A percentile compares a stretch with the other conserved stretches of the same genome.
Conservation (phyloP, 2,888 invertebrate species). For the Sinohyriopsis cumingii region DNA sequence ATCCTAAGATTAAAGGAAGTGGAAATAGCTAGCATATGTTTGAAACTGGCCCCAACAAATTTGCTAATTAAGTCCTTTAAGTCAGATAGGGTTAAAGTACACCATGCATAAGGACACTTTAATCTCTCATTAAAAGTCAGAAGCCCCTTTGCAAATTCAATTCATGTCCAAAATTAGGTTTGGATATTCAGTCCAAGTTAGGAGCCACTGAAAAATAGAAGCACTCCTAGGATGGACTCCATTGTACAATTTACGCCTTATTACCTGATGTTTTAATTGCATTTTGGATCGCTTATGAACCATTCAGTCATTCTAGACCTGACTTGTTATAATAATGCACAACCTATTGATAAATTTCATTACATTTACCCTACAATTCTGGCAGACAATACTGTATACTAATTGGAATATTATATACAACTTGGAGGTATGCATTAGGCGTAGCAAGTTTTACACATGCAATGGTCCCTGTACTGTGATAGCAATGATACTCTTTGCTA, state of each 20-base stretch:
- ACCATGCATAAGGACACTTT: constrained; percentile 12
- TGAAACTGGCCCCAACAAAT: constrained; percentile 8
- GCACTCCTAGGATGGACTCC: constrained; percentile 18
- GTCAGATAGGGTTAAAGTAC: neutral
- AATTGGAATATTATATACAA: too few relatives aligned
- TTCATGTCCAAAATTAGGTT: constrained; percentile 20
- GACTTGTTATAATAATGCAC: constrained; percentile 8
- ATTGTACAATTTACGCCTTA: constrained; percentile 28
- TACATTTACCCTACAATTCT: neutral
- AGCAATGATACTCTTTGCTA: too few relatives aligned
- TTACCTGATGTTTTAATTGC: constrained; percentile 32
- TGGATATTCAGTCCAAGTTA: constrained; percentile 17
- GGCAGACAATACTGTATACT: too few relatives aligned
- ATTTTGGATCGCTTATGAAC: constrained; percentile 10
- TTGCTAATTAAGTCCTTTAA: constrained; percentile 23
- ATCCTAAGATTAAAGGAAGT: constrained; percentile 16
- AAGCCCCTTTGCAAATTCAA: constrained; percentile 14
- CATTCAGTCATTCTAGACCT: constrained; percentile 4
- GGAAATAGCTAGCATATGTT: constrained; percentile 39
- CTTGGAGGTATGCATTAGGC: too few relatives aligned
- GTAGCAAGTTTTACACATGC: too few relatives aligned
- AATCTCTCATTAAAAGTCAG: constrained; percentile 14
- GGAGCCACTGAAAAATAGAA: constrained; percentile 12
- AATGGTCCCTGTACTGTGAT: too few relatives aligned
- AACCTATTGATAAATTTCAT: constrained; percentile 22